A percentile compares a stretch with the other conserved stretches of the same genome.
These are phyloP conservation scores for Stegodyphus dumicola DNA, from an alignment of 1,140 invertebrate genomes.

Conservation along the genomic window DNA sequence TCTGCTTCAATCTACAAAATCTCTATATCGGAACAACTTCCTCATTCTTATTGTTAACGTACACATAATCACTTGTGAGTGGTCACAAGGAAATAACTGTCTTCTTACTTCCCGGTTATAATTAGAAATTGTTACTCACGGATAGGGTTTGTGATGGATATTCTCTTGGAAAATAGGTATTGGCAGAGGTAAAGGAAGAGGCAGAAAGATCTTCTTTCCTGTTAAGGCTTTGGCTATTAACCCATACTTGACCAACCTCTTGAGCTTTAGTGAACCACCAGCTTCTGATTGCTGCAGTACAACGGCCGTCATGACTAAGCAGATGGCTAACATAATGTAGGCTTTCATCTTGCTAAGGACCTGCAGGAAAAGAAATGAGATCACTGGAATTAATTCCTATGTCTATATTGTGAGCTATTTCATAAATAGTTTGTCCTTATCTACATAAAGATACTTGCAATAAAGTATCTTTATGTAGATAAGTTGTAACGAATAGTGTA, in stretches of 20 bases:
- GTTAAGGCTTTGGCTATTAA: conserved; percentile 53
- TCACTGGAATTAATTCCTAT: too few relatives aligned
- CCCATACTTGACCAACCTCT: conserved; percentile 42
- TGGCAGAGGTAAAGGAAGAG: conserved; percentile 38
- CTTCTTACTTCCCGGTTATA: not conserved
- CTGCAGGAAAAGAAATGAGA: not conserved
- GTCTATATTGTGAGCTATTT: too few relatives aligned
- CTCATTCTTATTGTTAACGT: too few relatives aligned
- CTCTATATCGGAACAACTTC: too few relatives aligned
- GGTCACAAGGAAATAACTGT: not conserved
- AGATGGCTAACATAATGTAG: not conserved
- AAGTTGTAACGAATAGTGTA: too few relatives aligned
- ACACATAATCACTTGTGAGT: not conserved
- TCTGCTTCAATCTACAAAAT: too few relatives aligned
- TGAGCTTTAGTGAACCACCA: not conserved
- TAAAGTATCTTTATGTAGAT: too few relatives aligned
- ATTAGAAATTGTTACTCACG: conserved; percentile 35
- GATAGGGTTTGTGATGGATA: conserved; percentile 35
- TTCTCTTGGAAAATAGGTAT: conserved; percentile 53
- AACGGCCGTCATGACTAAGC: not conserved
- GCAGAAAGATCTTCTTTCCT: conserved; percentile 47
- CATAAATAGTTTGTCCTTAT: too few relatives aligned
- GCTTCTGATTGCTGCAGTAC: conserved; percentile 22
- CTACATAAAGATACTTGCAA: too few relatives aligned
- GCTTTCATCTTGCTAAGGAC: conserved; percentile 17